phyloP scores from a whole-genome alignment of 1,140 invertebrate genomes.

The Panagrolaimus sp. region DNA sequence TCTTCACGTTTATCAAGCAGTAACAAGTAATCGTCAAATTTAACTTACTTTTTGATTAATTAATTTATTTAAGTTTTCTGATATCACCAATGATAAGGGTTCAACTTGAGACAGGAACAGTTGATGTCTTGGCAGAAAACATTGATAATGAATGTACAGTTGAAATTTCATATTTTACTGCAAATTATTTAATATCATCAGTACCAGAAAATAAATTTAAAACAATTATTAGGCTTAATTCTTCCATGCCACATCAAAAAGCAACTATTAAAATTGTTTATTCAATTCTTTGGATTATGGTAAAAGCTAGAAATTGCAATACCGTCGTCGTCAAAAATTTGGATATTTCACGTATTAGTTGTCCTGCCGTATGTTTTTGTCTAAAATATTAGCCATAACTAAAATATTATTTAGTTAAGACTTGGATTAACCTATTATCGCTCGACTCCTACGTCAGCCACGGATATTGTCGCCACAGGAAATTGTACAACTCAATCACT shows the following conservation, averaged over 20 bases:
- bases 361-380: neutral
- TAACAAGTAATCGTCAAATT: neutral
- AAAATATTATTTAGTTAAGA: neutral
- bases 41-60: too few relatives aligned
- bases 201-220: constrained; percentile 5
- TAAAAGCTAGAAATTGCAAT: neutral
- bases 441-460: neutral
- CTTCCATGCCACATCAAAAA: neutral
- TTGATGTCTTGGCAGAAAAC: neutral
- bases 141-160: neutral
- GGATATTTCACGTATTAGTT: neutral
- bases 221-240: neutral
- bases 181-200: constrained; percentile 5
- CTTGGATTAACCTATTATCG: neutral
- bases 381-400: neutral
- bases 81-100: constrained; percentile 5
- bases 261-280: neutral
- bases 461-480: neutral
- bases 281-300: constrained; percentile 5
- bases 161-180: constrained; percentile 4
- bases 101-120: neutral
- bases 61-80: neutral
- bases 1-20: neutral
- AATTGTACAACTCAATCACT: neutral
- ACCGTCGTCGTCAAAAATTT: neutral